phyloP scores from a whole-genome alignment of 64 coral and sea anemone species.

The Pachyseris speciosa region DNA sequence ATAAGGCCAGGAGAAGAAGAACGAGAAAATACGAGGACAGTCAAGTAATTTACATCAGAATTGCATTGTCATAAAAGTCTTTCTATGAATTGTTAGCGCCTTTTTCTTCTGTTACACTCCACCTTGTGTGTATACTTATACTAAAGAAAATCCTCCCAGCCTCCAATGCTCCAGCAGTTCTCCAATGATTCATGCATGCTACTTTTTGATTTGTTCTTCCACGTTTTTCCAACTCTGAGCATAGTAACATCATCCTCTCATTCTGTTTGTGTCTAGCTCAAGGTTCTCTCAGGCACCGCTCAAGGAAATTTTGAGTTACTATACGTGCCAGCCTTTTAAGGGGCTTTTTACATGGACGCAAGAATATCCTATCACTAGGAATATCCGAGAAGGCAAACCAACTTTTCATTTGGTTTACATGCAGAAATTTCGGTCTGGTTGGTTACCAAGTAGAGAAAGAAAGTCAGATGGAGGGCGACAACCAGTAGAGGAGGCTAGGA shows the following conservation, averaged over 20 bases:
- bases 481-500: no score
- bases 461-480: no score
- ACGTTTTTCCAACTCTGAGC: neutral
- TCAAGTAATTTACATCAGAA: neutral
- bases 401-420: no score
- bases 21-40: neutral
- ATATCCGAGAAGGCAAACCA: no score
- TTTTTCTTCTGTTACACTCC: constrained; percentile 14
- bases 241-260: neutral
- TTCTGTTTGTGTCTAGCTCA: constrained; percentile 5
- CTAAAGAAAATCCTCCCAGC: neutral
- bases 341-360: no score
- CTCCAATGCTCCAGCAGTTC: neutral
- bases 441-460: no score
- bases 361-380: no score
- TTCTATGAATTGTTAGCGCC: neutral
- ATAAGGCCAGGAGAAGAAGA: neutral
- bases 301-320: neutral
- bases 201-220: neutral
- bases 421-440: no score
- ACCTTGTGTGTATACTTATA: neutral
- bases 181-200: neutral
- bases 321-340: neutral
- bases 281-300: neutral
- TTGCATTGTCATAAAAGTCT: neutral